Conservation (phyloP, 2,113 vertebrate genomes). For the Tyto alba region DNA sequence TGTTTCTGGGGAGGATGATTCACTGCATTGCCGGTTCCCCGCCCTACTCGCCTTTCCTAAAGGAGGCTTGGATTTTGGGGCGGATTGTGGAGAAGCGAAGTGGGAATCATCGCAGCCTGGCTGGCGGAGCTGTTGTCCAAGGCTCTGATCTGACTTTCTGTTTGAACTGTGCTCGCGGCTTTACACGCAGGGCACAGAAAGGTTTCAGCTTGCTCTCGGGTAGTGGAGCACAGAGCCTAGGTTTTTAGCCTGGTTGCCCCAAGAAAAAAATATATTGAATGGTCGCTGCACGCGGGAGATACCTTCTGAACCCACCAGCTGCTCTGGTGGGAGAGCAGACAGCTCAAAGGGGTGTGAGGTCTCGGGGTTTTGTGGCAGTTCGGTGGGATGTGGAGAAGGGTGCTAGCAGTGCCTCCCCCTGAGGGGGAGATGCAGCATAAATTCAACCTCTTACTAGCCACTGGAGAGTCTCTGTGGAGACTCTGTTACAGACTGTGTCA, state of each 20-base stretch:
- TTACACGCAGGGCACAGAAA: neutral
- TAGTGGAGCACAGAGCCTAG: neutral
- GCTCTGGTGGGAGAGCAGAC: neutral
- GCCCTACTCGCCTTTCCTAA: neutral
- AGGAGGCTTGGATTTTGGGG: neutral
- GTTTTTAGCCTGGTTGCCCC: neutral
- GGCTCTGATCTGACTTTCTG: neutral
- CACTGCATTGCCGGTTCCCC: conserved; percentile 30
- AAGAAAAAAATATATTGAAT: neutral
- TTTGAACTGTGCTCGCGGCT: neutral
- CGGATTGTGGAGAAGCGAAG: neutral
- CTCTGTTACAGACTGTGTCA: neutral
- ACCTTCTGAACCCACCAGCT: neutral
- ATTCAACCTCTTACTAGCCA: neutral
- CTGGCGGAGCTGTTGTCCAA: neutral
- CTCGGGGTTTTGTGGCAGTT: neutral
- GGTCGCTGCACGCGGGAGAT: rapidly evolving
- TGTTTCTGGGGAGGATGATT: conserved; percentile 42
- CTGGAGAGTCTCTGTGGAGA: neutral
- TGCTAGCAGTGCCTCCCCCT: neutral
- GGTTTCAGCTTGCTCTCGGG: neutral
- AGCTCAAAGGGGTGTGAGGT: neutral
- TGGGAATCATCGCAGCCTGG: neutral
- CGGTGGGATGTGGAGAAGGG: neutral
- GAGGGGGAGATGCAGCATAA: neutral